These are phyloP conservation scores for Polylopha cassiicola DNA, from an alignment of 2,888 invertebrate species.

Conservation along the genomic window DNA sequence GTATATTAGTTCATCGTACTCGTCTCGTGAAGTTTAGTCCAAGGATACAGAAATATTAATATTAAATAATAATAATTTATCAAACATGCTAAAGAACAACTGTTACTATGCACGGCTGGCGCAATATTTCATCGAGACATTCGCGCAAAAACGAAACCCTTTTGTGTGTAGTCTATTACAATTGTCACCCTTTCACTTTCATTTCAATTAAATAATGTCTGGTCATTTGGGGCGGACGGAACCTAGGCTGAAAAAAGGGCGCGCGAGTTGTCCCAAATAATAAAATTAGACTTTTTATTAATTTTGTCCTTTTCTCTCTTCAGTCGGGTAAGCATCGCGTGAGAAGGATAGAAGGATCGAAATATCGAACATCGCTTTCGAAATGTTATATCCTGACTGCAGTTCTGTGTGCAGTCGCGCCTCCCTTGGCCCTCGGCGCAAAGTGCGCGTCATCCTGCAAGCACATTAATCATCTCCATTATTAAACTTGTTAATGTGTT, in stretches of 20 bases:
- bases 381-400: constrained; percentile 65
- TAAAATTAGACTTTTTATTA: background rate
- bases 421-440: constrained; percentile 44
- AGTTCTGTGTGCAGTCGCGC: constrained; percentile 18
- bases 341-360: too few relatives aligned
- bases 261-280: constrained; percentile 12
- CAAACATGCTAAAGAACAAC: constrained; percentile 58
- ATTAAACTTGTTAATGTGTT: constrained; percentile 76
- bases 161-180: constrained; percentile 74
- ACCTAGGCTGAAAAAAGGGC: constrained; percentile 26
- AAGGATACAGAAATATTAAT: too few relatives aligned
- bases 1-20: too few relatives aligned
- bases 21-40: too few relatives aligned
- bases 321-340: too few relatives aligned
- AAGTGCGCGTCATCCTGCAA: constrained; percentile 73
- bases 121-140: constrained; percentile 69
- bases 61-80: constrained; percentile 30
- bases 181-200: constrained; percentile 75
- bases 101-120: constrained; percentile 73
- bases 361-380: too few relatives aligned
- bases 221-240: constrained; percentile 71
- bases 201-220: constrained; percentile 78
- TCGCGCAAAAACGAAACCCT: constrained; percentile 66
- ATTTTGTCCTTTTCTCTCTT: too few relatives aligned
- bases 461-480: constrained; percentile 75